Conservation (phyloP, 2,797 vertebrate species). For the Balearica regulorum region DNA sequence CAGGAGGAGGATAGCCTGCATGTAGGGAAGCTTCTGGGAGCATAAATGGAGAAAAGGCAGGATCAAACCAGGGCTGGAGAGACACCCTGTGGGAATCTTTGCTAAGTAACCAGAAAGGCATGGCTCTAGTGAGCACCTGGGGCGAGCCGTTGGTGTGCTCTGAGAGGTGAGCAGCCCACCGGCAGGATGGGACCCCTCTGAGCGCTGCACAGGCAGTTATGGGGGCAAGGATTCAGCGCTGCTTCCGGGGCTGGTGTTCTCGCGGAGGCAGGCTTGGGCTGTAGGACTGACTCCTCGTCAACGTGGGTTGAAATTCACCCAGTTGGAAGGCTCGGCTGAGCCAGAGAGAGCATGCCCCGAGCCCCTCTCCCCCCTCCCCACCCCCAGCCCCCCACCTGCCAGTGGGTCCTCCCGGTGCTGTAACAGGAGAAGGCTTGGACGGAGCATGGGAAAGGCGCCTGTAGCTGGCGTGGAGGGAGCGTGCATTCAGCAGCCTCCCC, state of each 20-base stretch:
- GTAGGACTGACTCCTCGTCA: fast-evolving
- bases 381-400: background rate
- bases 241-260: background rate
- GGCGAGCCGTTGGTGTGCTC: background rate
- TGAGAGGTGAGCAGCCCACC: background rate
- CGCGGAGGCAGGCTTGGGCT: background rate
- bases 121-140: background rate
- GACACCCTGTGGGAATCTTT: background rate
- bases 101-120: background rate
- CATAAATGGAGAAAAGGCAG: background rate
- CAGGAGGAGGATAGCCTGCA: background rate
- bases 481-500: background rate
- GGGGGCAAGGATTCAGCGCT: background rate
- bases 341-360: background rate
- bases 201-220: fast-evolving
- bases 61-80: background rate
- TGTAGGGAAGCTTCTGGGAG: background rate
- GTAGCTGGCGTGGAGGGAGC: background rate
- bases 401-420: background rate
- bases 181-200: background rate
- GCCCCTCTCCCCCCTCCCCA: background rate
- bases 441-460: background rate
- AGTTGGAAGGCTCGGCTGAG: background rate
- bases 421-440: conserved; percentile 26
- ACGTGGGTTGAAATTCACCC: background rate